phyloP scores from a whole-genome alignment of 2,797 vertebrate genomes.

The Coilia nasus region DNA sequence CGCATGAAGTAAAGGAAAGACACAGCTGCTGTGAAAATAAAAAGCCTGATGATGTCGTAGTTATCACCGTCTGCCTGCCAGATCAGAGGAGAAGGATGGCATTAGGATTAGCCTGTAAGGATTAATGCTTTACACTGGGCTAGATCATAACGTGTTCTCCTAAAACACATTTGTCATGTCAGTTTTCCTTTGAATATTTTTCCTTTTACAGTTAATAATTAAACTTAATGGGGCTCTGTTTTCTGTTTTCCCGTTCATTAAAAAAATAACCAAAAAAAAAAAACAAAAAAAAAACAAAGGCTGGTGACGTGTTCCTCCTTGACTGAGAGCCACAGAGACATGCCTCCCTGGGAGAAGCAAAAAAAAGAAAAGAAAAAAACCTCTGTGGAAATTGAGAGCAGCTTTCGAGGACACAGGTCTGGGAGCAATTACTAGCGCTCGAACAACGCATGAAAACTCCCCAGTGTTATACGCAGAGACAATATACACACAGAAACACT shows the following conservation, averaged over 20 bases:
- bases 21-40: neutral
- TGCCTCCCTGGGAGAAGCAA: no score
- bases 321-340: neutral
- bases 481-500: constrained; percentile 41
- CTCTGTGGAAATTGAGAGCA: constrained; percentile 59
- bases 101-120: neutral
- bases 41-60: neutral
- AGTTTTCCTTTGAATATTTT: neutral
- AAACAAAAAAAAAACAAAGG: no score
- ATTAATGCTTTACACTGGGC: neutral
- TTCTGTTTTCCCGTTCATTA: neutral
- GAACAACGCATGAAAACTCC: constrained; percentile 45
- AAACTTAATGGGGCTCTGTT: constrained; percentile 13
- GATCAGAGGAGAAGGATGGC: neutral
- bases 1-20: neutral
- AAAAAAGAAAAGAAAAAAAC: constrained; percentile 29
- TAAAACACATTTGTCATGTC: constrained; percentile 1
- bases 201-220: neutral
- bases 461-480: constrained; percentile 42
- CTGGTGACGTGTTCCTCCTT: neutral
- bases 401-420: constrained; percentile 67
- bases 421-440: constrained; percentile 65
- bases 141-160: neutral
- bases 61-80: neutral
- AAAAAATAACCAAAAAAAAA: no score